Evolutionary conservation across 2,113 vertebrate species (phyloP), one percentile per base, ranked within the genome.

Genomic region (Gracilinanus agilis): DNA sequence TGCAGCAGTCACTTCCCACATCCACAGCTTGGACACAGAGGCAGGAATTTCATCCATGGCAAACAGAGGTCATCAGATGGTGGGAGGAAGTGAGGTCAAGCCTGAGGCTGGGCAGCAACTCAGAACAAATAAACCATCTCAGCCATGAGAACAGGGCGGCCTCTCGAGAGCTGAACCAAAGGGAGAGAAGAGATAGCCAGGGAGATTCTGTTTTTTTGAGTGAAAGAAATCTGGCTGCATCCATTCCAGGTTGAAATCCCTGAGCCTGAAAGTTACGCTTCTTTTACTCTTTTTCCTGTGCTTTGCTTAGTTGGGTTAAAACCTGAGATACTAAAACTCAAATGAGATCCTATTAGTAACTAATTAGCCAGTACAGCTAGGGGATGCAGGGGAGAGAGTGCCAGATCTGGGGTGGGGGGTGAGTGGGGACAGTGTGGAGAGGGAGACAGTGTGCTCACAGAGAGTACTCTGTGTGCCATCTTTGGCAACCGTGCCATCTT

Each of bases 251-350:
- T 54, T 90, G 93, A 88, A 88, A 94, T 34, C 55, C 4, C 49
- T 89, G 44, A 96, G 44, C 67, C 23, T 55, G 90, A 92, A 53
- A 92, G 44, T 49, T 67, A 90, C 96, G 23, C 2, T 24, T 55
- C 13, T 94, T 90, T 93, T 75, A 88, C 55, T 56, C 53, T 55
- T 90, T 93, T 94, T 24, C 54, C 24, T 94, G 54, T 19, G 27
- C 25, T 91, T 90, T 90, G n/a, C 55, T 96, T 95, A 83, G 94
- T 92, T 92, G 16, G 90, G 89, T 94, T 91, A 75, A 75, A 75
- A 75, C 34, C 67, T 40, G 16, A 83, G 23, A 40, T 83, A 83
- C 23, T 34, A 83, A 40, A 40, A 83, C n/a, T 83, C 67, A 83
- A 75, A 75, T n/a, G n/a, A 83, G 58, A 67, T 58, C 7, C 27